A percentile compares a stretch with the other conserved stretches of the same genome.
These are phyloP conservation scores for Pseudomugil tenellus DNA, from an alignment of 2,797 vertebrate species.

Conservation along the genomic window DNA sequence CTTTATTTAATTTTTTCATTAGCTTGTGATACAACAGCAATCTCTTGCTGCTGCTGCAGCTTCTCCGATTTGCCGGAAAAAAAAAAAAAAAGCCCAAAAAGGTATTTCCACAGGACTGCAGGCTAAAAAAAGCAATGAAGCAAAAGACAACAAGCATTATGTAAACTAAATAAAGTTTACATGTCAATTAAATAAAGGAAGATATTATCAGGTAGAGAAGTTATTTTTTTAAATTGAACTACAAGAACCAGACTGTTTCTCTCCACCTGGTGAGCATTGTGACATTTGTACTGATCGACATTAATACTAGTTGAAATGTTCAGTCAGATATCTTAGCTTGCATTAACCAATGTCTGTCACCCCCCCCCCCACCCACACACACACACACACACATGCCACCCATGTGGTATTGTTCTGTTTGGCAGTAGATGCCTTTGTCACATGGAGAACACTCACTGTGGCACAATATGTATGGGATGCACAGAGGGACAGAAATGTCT, in stretches of 20 bases:
- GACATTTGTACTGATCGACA: constrained; percentile 16
- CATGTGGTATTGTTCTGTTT: constrained; percentile 65
- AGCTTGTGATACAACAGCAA: too few species aligned
- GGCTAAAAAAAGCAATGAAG: background rate
- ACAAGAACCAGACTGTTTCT: background rate
- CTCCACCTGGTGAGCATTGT: background rate
- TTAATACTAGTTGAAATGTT: constrained; percentile 40
- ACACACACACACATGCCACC: constrained; percentile 48
- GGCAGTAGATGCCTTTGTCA: constrained; percentile 54
- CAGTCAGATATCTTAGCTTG: constrained; percentile 31
- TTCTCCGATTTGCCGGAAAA: too few species aligned
- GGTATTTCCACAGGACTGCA: background rate
- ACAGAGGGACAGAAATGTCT: constrained; percentile 61
- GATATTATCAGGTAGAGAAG: background rate
- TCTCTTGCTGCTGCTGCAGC: too few species aligned
- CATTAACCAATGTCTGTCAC: constrained; percentile 27
- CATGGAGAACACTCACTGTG: constrained; percentile 44
- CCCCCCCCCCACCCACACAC: constrained; percentile 13
- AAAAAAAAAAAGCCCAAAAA: too few species aligned
- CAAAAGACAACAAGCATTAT: background rate
- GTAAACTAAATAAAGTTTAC: background rate
- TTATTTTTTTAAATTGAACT: background rate
- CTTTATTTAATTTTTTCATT: too few species aligned
- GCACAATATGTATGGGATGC: constrained; percentile 64
- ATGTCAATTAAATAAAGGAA: background rate